Conservation (phyloP, 1,140 invertebrate genomes). For the Zaprionus africanus region DNA sequence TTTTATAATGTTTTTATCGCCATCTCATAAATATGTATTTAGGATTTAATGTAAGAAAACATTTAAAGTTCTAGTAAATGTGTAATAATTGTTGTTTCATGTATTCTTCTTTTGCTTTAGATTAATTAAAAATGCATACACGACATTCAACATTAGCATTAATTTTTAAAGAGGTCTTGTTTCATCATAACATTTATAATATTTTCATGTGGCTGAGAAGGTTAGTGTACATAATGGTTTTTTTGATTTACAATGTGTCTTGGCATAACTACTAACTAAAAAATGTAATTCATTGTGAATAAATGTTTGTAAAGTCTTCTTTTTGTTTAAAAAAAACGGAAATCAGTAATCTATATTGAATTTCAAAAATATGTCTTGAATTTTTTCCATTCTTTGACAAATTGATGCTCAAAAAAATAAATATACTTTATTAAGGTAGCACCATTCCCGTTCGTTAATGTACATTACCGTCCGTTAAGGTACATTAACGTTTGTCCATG, state of each 20-base stretch:
- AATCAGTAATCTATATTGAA: background rate
- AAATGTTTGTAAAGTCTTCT: background rate
- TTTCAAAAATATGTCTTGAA: background rate
- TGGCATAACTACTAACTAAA: background rate
- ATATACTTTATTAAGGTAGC: too few species aligned
- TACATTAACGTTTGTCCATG: too few species aligned
- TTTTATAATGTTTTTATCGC: slow-evolving; percentile 23
- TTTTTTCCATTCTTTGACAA: too few species aligned
- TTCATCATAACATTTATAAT: slow-evolving; percentile 7
- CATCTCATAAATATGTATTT: slow-evolving; percentile 26
- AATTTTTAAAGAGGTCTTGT: slow-evolving; percentile 4
- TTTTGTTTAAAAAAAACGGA: background rate
- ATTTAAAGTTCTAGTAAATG: slow-evolving; percentile 47
- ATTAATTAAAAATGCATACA: slow-evolving; percentile 51
- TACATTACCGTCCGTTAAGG: too few species aligned
- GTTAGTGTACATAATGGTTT: background rate
- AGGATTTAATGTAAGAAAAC: slow-evolving; percentile 54
- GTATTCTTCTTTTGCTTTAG: slow-evolving; percentile 20
- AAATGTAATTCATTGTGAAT: background rate
- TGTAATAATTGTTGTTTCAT: slow-evolving; percentile 20
- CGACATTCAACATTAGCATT: slow-evolving; percentile 32
- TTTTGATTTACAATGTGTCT: background rate
- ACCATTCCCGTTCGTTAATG: too few species aligned
- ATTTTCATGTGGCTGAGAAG: background rate
- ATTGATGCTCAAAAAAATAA: too few species aligned